phyloP scores from a whole-genome alignment of 2,888 invertebrate species.

The Tenthredo distinguenda region DNA sequence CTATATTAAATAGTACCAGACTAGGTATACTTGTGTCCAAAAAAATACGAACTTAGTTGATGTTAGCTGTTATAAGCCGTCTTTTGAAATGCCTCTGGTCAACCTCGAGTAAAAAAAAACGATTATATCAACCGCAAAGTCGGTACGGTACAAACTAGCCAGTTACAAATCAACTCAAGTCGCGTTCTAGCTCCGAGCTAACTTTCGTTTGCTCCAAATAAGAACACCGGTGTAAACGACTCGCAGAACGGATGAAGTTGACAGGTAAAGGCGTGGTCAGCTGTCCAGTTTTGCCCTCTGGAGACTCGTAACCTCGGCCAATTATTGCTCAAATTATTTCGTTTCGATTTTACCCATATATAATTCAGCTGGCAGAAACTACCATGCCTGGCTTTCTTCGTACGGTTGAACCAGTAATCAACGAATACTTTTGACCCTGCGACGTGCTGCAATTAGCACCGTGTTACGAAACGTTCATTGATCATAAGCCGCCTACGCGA shows the following conservation, averaged over 20 bases:
- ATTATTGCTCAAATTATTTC: conserved; percentile 33
- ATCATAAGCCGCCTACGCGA: background rate
- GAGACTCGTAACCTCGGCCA: conserved; percentile 43
- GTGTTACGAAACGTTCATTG: background rate
- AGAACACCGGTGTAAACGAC: conserved; percentile 6
- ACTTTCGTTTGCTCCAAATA: conserved; percentile 62
- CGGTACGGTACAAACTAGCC: background rate
- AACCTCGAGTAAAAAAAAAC: conserved; percentile 15
- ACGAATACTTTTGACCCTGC: background rate
- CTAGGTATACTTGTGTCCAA: conserved; percentile 1
- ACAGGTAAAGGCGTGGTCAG: conserved; percentile 57
- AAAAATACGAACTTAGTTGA: background rate
- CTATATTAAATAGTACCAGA: background rate
- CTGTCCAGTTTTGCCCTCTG: conserved; percentile 56
- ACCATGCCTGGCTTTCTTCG: background rate
- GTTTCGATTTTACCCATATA: background rate
- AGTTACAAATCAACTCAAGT: conserved; percentile 17
- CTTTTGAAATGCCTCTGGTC: conserved; percentile 27
- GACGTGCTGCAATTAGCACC: background rate
- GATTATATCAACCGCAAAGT: conserved; percentile 19
- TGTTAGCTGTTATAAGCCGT: background rate
- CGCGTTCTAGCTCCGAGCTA: conserved; percentile 52
- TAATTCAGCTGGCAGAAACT: background rate
- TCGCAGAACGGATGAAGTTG: conserved; percentile 33
- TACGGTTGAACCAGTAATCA: background rate